These are phyloP conservation scores for Orgyia antiqua DNA, from an alignment of 2,888 invertebrate species.

Conservation along the genomic window DNA sequence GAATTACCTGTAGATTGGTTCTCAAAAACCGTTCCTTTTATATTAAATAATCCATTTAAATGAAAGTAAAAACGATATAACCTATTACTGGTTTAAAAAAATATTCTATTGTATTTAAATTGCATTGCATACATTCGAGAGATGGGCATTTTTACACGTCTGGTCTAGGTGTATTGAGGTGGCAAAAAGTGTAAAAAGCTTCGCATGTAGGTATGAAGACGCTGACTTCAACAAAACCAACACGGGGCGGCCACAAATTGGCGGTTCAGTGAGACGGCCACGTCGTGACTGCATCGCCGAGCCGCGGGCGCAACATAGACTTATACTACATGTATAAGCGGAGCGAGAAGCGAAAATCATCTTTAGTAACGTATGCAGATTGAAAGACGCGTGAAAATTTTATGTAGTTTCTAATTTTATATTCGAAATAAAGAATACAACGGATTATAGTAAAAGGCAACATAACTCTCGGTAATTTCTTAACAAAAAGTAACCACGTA, in stretches of 20 bases:
- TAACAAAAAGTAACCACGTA: too few relatives aligned
- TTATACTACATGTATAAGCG: conserved; percentile 27
- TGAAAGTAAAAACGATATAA: conserved; percentile 20
- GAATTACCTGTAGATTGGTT: too few relatives aligned
- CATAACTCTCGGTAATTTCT: too few relatives aligned
- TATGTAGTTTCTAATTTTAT: background rate
- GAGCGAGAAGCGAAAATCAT: conserved; percentile 38
- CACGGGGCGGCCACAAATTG: conserved; percentile 75
- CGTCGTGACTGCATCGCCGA: conserved; percentile 66
- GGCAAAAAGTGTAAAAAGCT: conserved; percentile 62
- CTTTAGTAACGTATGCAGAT: background rate
- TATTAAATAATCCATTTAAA: too few relatives aligned
- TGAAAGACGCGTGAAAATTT: background rate
- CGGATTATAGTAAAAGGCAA: too few relatives aligned
- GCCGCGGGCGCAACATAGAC: conserved; percentile 48
- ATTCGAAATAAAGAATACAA: background rate
- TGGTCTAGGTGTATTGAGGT: conserved; percentile 30
- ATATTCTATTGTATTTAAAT: conserved; percentile 32
- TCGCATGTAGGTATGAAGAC: conserved; percentile 57
- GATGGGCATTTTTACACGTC: conserved; percentile 37
- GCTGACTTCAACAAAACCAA: conserved; percentile 75
- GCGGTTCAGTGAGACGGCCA: conserved; percentile 65
- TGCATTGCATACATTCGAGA: conserved; percentile 27
- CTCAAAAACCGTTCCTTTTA: too few relatives aligned
- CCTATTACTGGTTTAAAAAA: conserved; percentile 25